phyloP scores from a whole-genome alignment of 2,888 invertebrate species.

The Lasioglossum lativentre region DNA sequence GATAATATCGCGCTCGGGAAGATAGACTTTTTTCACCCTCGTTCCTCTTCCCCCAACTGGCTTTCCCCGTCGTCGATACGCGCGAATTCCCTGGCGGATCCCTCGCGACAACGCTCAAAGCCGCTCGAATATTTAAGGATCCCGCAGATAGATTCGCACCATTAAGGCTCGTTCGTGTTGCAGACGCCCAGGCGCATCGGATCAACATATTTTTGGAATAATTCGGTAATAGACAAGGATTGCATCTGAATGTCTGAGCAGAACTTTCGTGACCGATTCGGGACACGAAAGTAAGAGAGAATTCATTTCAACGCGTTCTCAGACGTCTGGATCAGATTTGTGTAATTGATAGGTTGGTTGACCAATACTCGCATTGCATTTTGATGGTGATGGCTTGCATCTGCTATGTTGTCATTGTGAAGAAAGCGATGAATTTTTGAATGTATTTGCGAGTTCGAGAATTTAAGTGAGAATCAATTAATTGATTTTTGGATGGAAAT shows the following conservation, averaged over 20 bases:
- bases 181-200: background rate
- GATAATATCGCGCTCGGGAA: slow-evolving; percentile 73
- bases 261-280: background rate
- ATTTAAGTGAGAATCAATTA: background rate
- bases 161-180: background rate
- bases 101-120: slow-evolving; percentile 17
- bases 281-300: background rate
- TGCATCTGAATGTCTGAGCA: background rate
- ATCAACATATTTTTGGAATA: background rate
- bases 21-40: slow-evolving; percentile 54
- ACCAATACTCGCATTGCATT: background rate
- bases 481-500: background rate
- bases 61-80: slow-evolving; percentile 11
- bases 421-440: background rate
- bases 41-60: background rate
- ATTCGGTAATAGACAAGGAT: background rate
- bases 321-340: background rate
- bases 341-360: background rate
- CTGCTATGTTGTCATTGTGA: background rate
- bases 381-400: background rate
- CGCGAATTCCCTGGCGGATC: slow-evolving; percentile 37
- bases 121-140: slow-evolving; percentile 28
- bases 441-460: background rate
- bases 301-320: background rate
- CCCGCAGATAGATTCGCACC: background rate